Base-by-base conservation (phyloP, 2,797 vertebrate genomes). In the Myotis daubentonii region DNA sequence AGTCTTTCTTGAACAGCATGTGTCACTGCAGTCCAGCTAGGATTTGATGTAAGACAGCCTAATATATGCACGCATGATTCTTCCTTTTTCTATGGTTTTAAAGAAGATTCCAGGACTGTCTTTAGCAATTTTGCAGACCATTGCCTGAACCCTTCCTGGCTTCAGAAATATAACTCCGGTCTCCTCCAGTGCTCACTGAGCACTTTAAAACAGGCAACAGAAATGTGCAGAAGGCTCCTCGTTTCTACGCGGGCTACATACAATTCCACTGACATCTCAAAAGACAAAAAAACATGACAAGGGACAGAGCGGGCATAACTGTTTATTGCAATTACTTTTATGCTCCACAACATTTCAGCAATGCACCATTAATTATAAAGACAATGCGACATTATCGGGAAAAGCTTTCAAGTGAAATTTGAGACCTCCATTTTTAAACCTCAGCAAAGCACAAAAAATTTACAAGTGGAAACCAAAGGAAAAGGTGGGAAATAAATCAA, bases 31-130 rank as follows among this genome's bases (percentile, higher is more conserved):
- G 93, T 20, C 96, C 71, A 87, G 83, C 74, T 79, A 80, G 12
- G 2, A 87, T 92, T 95, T 96, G 88, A 97, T 95, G 97, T 95
- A 97, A 97, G 66, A 87, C 51, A 95, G 60, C 19, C 57, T 97
- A 96, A 96, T 79, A 91, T 53, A 75, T 16, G 57, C 74, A 90
- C 4, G 8, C 15, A 66, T n/a, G 55, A 60, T 13, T 96, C 78
- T 92, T 96, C 13, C 87, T 83, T 87, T n/a, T 28, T 80, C 71
- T 90, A 65, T 9, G 41, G 85, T 88, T 85, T 94, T 20, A 92
- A 97, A 96, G 94, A 91, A 62, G 41, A 97, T 91, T 96, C 66
- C 71, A 78, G 20, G 20, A 87, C 78, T 94, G 97, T 87, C 60
- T 92, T 92, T 49, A 36, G 66, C 0, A 95, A 30, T 74, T 41